These are phyloP conservation scores for Suillia variegata DNA, from an alignment of 2,888 invertebrate genomes.

Conservation along the genomic window DNA sequence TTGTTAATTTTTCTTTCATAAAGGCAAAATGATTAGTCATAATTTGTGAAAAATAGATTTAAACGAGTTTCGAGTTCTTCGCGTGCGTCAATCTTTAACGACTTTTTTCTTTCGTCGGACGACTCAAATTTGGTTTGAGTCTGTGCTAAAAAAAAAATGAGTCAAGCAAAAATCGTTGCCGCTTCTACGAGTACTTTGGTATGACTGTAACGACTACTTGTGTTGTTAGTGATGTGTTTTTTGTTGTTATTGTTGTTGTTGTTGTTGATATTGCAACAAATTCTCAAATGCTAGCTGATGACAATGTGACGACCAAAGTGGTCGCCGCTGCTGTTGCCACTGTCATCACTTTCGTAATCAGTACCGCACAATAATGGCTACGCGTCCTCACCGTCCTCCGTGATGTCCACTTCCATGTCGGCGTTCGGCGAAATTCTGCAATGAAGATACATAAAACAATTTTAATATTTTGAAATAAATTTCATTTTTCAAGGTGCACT, in stretches of 20 bases:
- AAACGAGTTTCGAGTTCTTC: too few relatives aligned
- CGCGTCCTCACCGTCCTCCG: constrained; percentile 55
- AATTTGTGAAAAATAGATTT: too few relatives aligned
- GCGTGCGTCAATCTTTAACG: too few relatives aligned
- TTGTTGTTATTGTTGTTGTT: not conserved
- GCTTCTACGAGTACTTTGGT: constrained; percentile 1
- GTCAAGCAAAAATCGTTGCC: not conserved
- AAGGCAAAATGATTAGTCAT: too few relatives aligned
- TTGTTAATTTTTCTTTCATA: too few relatives aligned
- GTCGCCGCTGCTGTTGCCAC: constrained; percentile 33
- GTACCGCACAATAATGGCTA: constrained; percentile 60
- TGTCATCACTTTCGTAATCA: constrained; percentile 57
- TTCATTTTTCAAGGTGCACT: not conserved
- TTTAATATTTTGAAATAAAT: too few relatives aligned
- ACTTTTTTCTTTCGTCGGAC: too few relatives aligned
- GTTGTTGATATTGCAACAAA: constrained; percentile 21
- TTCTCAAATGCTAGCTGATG: constrained; percentile 43
- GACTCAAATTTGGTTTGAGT: too few relatives aligned
- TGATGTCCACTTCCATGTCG: constrained; percentile 44
- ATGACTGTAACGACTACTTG: not conserved
- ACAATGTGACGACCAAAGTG: too few relatives aligned
- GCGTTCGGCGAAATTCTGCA: constrained; percentile 52
- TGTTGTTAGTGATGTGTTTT: not conserved
- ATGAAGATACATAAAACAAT: constrained; percentile 28
- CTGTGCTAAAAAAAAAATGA: too few relatives aligned